phyloP scores from a whole-genome alignment of 1,140 invertebrate species.

The Drosophila pachea region DNA sequence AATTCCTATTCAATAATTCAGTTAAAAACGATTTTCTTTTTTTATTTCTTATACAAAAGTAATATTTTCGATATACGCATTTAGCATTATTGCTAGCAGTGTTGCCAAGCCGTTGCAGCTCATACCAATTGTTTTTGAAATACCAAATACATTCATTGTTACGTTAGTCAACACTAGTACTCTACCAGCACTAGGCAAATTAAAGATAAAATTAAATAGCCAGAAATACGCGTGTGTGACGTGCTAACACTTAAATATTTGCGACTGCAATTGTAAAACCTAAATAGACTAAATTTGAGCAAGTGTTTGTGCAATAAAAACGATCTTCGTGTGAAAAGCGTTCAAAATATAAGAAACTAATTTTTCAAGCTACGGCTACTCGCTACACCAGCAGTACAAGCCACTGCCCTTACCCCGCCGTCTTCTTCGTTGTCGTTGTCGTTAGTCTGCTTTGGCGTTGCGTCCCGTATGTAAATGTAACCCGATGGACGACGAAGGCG shows the following conservation, averaged over 20 bases:
- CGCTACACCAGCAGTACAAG: constrained; percentile 22
- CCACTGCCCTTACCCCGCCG: constrained; percentile 26
- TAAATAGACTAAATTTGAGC: constrained; percentile 55
- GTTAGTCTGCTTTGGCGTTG: constrained; percentile 40
- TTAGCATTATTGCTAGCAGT: not conserved
- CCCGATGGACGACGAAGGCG: constrained; percentile 46
- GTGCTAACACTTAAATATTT: constrained; percentile 45
- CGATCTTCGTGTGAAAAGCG: constrained; percentile 19
- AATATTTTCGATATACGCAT: not conserved
- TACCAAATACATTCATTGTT: constrained; percentile 15
- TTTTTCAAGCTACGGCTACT: constrained; percentile 37
- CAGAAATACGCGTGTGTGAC: constrained; percentile 47
- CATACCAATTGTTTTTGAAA: constrained; percentile 9
- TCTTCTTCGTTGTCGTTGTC: constrained; percentile 28
- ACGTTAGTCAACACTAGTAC: constrained; percentile 25
- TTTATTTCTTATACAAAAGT: not conserved
- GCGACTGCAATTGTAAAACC: constrained; percentile 40
- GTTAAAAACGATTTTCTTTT: not conserved
- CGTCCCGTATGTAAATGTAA: constrained; percentile 56
- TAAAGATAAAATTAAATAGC: constrained; percentile 51
- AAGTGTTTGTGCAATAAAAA: constrained; percentile 67
- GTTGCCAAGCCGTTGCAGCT: not conserved
- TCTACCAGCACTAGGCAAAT: constrained; percentile 36
- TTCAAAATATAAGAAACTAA: constrained; percentile 28
- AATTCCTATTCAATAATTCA: too few relatives aligned